Evolutionary conservation across 2,797 vertebrate species (phyloP).

Genomic region (Thripadectes ignobilis): DNA sequence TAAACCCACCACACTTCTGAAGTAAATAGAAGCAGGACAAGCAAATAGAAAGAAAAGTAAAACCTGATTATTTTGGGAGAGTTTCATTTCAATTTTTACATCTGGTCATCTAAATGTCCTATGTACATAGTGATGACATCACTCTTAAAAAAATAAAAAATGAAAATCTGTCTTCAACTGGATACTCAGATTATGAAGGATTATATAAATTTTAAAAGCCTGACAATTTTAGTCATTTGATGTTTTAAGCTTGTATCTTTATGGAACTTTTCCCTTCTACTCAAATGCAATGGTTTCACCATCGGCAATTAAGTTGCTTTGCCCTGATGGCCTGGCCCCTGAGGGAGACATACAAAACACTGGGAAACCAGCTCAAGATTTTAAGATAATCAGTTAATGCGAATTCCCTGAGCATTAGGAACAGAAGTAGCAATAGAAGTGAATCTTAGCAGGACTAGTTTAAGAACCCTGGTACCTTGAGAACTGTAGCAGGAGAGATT

Average conservation of each 20-base stretch:
- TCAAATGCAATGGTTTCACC: background rate
- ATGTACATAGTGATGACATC: background rate
- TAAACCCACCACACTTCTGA: background rate
- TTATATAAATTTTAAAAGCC: background rate
- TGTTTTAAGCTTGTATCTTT: background rate
- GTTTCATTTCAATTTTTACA: background rate
- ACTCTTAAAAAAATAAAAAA: background rate
- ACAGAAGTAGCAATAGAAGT: background rate
- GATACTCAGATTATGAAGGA: background rate
- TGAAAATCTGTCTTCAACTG: background rate
- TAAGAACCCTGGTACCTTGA: conserved; percentile 82
- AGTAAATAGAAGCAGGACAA: background rate
- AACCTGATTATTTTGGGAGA: background rate
- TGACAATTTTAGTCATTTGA: background rate
- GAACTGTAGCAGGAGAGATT: conserved; percentile 91
- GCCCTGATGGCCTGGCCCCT: background rate
- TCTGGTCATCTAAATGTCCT: background rate
- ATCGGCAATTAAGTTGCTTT: background rate
- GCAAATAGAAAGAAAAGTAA: background rate
- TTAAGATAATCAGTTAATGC: background rate
- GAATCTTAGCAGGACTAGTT: background rate
- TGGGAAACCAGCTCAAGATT: background rate
- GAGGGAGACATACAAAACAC: background rate
- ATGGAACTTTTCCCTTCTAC: background rate
- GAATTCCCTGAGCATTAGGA: background rate